phyloP scores from a whole-genome alignment of 2,797 vertebrate species.

The Girardinus metallicus region DNA sequence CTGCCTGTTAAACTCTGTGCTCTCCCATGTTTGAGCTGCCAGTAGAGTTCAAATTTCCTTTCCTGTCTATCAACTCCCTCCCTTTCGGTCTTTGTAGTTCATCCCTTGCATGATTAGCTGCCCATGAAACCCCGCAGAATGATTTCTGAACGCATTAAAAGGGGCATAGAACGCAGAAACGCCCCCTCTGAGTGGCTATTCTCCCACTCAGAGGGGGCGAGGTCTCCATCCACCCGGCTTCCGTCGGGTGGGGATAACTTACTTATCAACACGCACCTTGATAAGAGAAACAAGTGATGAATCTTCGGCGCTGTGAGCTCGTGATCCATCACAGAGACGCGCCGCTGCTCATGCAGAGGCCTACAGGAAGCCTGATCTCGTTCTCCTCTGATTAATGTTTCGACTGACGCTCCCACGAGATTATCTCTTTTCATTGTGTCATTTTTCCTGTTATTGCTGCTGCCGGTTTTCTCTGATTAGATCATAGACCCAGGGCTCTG shows the following conservation, averaged over 20 bases:
- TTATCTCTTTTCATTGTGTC: slow-evolving; percentile 73
- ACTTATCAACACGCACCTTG: slow-evolving; percentile 49
- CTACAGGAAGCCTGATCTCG: slow-evolving; percentile 57
- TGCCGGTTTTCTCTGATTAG: slow-evolving; percentile 54
- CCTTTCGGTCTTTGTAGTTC: slow-evolving; percentile 30
- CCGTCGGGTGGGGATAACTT: slow-evolving; percentile 46
- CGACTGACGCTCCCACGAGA: slow-evolving; percentile 62
- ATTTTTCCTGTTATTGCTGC: slow-evolving; percentile 68
- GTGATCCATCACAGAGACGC: slow-evolving; percentile 69
- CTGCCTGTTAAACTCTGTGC: background rate
- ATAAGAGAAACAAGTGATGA: slow-evolving; percentile 69
- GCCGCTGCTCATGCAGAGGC: slow-evolving; percentile 26
- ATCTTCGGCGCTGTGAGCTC: slow-evolving; percentile 56
- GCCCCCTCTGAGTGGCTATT: slow-evolving; percentile 34
- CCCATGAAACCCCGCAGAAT: slow-evolving; percentile 6
- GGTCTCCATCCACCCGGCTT: slow-evolving; percentile 51
- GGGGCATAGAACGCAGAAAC: slow-evolving; percentile 48
- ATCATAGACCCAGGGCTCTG: slow-evolving; percentile 41
- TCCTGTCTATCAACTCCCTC: slow-evolving; percentile 36
- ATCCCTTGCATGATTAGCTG: slow-evolving; percentile 29
- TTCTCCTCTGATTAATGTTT: slow-evolving; percentile 70
- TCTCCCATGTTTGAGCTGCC: slow-evolving; percentile 28
- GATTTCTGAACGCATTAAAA: slow-evolving; percentile 35
- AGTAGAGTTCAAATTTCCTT: slow-evolving; percentile 29
- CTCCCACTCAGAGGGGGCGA: slow-evolving; percentile 43